phyloP scores from a whole-genome alignment of 2,113 vertebrate genomes.

The Tiliqua scincoides region DNA sequence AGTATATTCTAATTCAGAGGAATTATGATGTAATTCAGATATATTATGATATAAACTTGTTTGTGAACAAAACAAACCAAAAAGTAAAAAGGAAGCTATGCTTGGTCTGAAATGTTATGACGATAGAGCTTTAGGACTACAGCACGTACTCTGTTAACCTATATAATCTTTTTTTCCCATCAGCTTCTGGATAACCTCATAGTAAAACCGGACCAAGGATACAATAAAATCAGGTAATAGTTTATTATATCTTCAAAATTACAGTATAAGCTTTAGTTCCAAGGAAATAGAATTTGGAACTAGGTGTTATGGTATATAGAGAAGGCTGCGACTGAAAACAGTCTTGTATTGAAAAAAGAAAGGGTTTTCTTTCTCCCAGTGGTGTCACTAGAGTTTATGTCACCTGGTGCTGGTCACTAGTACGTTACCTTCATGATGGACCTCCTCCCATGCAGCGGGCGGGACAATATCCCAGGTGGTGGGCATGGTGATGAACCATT shows the following conservation, averaged over 20 bases:
- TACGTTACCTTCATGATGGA: no score
- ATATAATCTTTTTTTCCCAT: conserved; percentile 52
- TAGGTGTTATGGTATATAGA: background rate
- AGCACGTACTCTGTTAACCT: background rate
- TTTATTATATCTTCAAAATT: background rate
- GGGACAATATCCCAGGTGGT: no score
- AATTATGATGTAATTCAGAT: no score
- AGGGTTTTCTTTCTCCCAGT: no score
- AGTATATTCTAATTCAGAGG: background rate
- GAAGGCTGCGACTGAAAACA: background rate
- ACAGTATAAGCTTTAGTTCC: background rate
- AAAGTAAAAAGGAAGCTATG: background rate
- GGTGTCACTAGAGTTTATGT: no score
- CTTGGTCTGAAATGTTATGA: background rate
- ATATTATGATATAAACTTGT: background rate
- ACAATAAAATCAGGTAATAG: conserved; percentile 85
- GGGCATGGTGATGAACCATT: no score
- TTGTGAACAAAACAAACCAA: background rate
- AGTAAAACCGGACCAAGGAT: conserved; percentile 84
- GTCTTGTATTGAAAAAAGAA: background rate
- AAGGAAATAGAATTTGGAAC: background rate
- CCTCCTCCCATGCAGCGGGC: no score
- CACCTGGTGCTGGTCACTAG: no score
- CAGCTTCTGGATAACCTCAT: conserved; percentile 72
- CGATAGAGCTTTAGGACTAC: background rate